Evolutionary conservation across 37 sponge, comb jelly and placozoan genomes (phyloP), one percentile per base, ranked within the genome.

Genomic region (Petrosia ficiformis): DNA sequence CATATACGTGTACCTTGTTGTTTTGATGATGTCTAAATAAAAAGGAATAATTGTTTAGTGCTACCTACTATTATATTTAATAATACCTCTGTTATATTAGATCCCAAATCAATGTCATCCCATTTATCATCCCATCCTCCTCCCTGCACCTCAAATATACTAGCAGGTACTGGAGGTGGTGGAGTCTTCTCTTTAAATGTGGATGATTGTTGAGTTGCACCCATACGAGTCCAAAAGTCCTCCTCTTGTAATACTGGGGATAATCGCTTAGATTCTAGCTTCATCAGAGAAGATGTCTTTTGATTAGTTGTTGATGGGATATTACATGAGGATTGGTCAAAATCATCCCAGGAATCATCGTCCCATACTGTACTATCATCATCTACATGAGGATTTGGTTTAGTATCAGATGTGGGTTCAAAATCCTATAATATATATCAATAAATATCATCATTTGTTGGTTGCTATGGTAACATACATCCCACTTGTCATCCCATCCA

Each of bases 81-180:
- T n/a, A n/a, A n/a, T n/a, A n/a, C n/a, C n/a, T n/a, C n/a, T n/a
- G n/a, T n/a, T n/a, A n/a, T n/a, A n/a, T n/a, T n/a, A 48, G 14
- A 48, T 48, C 14, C 54, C 8, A 14, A 48, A 48, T 48, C 71
- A 29, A 39, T 70, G 42, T 79, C 79, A 33, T 35, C 71, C 79
- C 79, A 78, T 36, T 58, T 38, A 33, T 34, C 70, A 44, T 36
- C 42, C 28, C 77, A 19, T 25, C 66, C 65, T 65, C 67, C 65
- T 36, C 48, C 40, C 26, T 43, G 25, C 21, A 44, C 52, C 22
- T 69, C 76, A 72, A 82, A 82, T 28, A 78, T 54, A 21, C 64
- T 36, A 2, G 86, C 30, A 32, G 76, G 58, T 36, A 71, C 80
- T 0, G 72, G 65, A 59, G 85, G 78, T 34, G 85, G 84, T 25